Evolutionary conservation across 2,797 vertebrate genomes (phyloP), one percentile per base, ranked within the genome.

Genomic region (Lithobates sylvaticus): DNA sequence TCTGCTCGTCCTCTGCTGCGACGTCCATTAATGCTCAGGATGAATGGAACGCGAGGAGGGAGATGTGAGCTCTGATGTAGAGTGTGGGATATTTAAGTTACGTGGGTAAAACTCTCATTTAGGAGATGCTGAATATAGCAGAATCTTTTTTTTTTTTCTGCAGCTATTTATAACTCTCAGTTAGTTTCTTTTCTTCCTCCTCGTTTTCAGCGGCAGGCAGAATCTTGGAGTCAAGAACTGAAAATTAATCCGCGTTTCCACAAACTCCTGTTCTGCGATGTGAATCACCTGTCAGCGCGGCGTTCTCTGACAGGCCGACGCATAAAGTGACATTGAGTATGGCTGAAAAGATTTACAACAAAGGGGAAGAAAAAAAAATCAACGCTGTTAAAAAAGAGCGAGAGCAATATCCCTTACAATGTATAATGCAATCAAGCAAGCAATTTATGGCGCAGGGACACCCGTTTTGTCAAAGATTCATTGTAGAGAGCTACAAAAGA

Each of bases 111-210:
- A 47, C 71, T 16, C 50, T 61, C 86, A 80, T 80, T 84, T 70
- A 87, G 75, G 79, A 79, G 70, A 70, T 78, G 86, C 76, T 84
- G 86, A 84, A 75, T 79, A 84, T 78, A 87, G 86, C 76, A 34
- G 50, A 44, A 4, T 7, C 5, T 36, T 54, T 58, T 87, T 39
- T 39, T 58, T 68, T 87, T 84, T 36, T 81, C 67, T 68, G 32
- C 23, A 42, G 34, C 84, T 86, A 86, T 86, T 86, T 81, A 69
- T 81, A 86, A 81, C 78, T 29, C 58, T 83, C 76, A 80, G 78
- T 87, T 84, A 80, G 78, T 58, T 27, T 54, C 68, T 79, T 74
- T 74, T 77, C 76, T 70, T 32, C 29, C 71, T 77, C 29, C 32
- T 72, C 44, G 15, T 21, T 21, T 76, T 70, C 71, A 79, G 81